Base-by-base conservation (phyloP, 2,113 vertebrate genomes). In the Anseranas semipalmata region DNA sequence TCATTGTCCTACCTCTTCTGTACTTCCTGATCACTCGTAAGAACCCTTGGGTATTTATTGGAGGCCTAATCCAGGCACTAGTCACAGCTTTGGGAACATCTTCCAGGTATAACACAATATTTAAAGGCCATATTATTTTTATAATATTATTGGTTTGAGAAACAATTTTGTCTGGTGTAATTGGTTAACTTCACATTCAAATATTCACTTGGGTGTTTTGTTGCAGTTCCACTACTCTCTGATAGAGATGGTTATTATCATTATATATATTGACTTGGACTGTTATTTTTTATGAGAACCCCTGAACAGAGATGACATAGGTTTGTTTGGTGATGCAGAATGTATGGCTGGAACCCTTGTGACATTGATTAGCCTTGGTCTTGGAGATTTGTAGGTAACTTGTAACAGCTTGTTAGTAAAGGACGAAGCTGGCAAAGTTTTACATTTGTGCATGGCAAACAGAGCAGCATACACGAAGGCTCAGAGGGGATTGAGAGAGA, bases 11-110 rank as follows among this genome's bases (percentile, higher is more conserved):
- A 72, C 99, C 99, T n/a, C 98, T 98, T 48, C 98, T 99, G 43
- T 99, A 99, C 96, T 99, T 99, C 37, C 96, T 98, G 68, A 98
- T 99, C 85, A 99, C 99, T 8, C 98, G 98, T 41, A 99, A 99
- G 96, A 99, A 99, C 90, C 99, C 99, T 1, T 99, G 99, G 96
- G 96, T 99, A 81, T 99, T 99, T 96, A 99, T 99, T 71, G 99
- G 98, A 73, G 99, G 99, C n/a, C 82, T 99, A 81, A 95, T 99
- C 52, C 99, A 99, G 93, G 99, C 99, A 25, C 97, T 99, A 68
- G 97, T 99, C 79, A 99, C 99, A 9, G 99, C 99, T 55, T 97
- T 99, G 67, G 99, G 99, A 33, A 99, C 99, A 2, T 99, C 99
- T 24, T 99, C 99, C 96, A 99, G 99, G 99, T 99, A 97, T 17